A percentile compares a stretch with the other conserved stretches of the same genome.
Conservation (phyloP, 1,140 invertebrate species). For the Drosophila asahinai region DNA sequence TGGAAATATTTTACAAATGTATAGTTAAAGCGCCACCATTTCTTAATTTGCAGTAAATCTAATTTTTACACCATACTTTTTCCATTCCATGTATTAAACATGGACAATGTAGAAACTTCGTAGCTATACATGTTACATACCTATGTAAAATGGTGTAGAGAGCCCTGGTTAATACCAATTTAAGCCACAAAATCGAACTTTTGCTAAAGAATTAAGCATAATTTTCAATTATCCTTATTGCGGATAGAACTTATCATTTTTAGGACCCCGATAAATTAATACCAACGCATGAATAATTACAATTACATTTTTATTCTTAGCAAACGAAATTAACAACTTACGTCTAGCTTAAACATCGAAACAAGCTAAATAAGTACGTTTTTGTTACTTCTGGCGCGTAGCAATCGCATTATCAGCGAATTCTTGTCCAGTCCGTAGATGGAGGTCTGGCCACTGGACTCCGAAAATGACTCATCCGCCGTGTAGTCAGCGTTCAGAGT, state of each 20-base stretch:
- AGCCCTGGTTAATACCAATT: not conserved
- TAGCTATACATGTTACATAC: not conserved
- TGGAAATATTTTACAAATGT: too few species aligned
- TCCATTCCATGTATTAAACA: not conserved
- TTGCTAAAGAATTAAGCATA: too few species aligned
- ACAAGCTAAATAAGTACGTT: slow-evolving; percentile 52
- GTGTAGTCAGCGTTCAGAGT: slow-evolving; percentile 46
- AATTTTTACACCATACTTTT: too few species aligned
- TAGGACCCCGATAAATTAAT: not conserved
- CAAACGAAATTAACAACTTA: slow-evolving; percentile 23
- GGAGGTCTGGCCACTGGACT: slow-evolving; percentile 48
- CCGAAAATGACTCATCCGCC: slow-evolving; percentile 38
- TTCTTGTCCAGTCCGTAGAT: slow-evolving; percentile 72
- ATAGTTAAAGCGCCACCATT: not conserved
- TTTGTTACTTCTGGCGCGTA: slow-evolving; percentile 62
- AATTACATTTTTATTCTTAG: not conserved
- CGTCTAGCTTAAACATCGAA: not conserved
- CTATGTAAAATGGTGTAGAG: not conserved
- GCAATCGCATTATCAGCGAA: slow-evolving; percentile 67
- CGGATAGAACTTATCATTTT: not conserved
- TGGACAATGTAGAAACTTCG: not conserved
- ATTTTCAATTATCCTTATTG: not conserved
- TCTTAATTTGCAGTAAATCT: not conserved
- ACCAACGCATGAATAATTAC: not conserved
- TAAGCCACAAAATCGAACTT: not conserved